These are phyloP conservation scores for Eupithecia centaureata DNA, from an alignment of 2,888 invertebrate genomes.

Conservation along the genomic window DNA sequence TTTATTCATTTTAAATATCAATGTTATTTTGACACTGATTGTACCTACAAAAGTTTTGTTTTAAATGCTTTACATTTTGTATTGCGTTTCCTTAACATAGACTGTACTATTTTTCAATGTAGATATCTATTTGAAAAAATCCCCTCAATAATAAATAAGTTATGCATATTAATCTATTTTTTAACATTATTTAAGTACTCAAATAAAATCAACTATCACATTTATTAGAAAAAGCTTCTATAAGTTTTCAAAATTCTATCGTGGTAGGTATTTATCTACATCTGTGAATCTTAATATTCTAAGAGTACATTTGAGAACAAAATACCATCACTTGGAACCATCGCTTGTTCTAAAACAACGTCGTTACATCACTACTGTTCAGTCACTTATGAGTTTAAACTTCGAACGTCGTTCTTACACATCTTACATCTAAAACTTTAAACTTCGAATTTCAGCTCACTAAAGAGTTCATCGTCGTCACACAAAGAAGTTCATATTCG, in stretches of 20 bases:
- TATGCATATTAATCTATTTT: constrained; percentile 75
- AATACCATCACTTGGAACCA: constrained; percentile 20
- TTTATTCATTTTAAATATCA: not conserved
- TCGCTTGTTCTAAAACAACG: constrained; percentile 47
- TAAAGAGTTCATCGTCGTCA: constrained; percentile 49
- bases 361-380: constrained; percentile 63
- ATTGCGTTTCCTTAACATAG: constrained; percentile 12
- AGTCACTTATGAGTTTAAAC: constrained; percentile 34
- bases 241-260: constrained; percentile 68
- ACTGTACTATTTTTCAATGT: constrained; percentile 5
- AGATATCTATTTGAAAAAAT: constrained; percentile 32
- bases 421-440: constrained; percentile 9
- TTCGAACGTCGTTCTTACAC: constrained; percentile 10
- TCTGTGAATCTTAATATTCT: constrained; percentile 34
- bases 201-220: constrained; percentile 83
- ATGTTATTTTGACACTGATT: constrained; percentile 9
- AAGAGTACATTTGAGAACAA: constrained; percentile 5
- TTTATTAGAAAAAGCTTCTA: constrained; percentile 80
- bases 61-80: constrained; percentile 23
- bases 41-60: constrained; percentile 5
- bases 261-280: constrained; percentile 43
- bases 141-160: constrained; percentile 77
- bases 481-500: constrained; percentile 46
- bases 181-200: constrained; percentile 82
- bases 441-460: constrained; percentile 13